Percentiles rank a stretch among this genome's conserved stretches.
phyloP scores from a whole-genome alignment of 2,113 vertebrate genomes.

The Ardeotis arabs region DNA sequence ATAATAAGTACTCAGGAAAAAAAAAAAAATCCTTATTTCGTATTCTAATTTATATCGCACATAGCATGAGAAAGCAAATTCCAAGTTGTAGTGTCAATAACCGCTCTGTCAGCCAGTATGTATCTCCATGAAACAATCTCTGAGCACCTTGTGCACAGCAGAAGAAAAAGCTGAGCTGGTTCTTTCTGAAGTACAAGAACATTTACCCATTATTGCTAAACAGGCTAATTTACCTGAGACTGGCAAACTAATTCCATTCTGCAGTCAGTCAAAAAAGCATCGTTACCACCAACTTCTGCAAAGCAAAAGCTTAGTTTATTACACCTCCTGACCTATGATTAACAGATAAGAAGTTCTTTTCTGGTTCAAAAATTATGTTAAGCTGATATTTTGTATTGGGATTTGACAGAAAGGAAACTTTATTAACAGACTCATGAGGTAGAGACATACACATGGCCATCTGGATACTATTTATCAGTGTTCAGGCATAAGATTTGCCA shows the following conservation, averaged over 20 bases:
- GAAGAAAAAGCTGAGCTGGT: not conserved
- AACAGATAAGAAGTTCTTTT: not conserved
- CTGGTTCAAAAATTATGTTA: not conserved
- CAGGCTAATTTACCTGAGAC: not conserved
- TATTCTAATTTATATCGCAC: not conserved
- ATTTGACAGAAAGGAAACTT: not conserved
- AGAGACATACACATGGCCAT: not conserved
- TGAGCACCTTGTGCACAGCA: not conserved
- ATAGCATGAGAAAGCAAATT: not conserved
- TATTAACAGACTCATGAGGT: not conserved
- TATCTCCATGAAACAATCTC: not conserved
- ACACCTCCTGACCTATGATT: not conserved
- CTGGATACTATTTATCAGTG: not conserved
- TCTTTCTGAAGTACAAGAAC: fast-evolving
- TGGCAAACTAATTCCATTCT: not conserved
- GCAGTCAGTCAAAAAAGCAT: not conserved
- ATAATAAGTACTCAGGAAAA: not conserved
- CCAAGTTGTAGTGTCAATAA: not conserved
- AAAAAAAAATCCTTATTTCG: not conserved
- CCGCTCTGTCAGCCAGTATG: not conserved
- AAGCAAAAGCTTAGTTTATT: not conserved
- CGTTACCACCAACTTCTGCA: not conserved
- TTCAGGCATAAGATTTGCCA: not conserved
- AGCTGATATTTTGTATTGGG: not conserved
- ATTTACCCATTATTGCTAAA: not conserved